phyloP scores from a whole-genome alignment of 2,797 vertebrate species.

The Ateles fusciceps region DNA sequence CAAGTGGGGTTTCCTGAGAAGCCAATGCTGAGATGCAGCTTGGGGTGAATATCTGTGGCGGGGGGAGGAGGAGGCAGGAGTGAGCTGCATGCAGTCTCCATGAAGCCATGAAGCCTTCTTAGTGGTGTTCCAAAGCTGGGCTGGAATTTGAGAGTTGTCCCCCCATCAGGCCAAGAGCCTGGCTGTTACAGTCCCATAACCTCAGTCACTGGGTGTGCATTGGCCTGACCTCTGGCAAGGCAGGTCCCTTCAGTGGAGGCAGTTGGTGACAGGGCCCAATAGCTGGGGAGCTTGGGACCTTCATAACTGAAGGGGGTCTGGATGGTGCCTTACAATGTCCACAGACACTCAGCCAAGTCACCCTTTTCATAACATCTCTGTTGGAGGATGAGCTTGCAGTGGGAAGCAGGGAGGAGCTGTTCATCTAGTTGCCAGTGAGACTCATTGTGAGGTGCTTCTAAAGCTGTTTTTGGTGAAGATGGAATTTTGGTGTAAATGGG shows the following conservation, averaged over 20 bases:
- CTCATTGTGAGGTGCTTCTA: background rate
- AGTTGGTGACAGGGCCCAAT: background rate
- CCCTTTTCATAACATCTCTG: background rate
- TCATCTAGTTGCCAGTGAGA: background rate
- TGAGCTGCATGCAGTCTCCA: background rate
- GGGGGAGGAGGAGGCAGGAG: accelerated
- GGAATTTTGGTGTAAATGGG: background rate
- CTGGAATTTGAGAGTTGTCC: background rate
- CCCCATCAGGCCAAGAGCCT: background rate
- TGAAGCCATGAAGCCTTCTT: background rate
- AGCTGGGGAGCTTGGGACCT: background rate
- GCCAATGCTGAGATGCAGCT: background rate
- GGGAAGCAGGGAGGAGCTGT: background rate
- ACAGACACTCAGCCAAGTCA: background rate
- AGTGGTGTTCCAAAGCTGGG: background rate
- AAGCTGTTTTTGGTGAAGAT: background rate
- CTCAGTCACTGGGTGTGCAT: background rate
- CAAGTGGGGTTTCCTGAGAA: background rate
- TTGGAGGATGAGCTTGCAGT: background rate
- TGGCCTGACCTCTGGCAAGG: background rate
- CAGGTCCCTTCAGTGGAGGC: background rate
- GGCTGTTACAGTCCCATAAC: accelerated
- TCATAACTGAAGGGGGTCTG: background rate
- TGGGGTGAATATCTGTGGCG: background rate
- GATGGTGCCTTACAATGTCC: background rate